Percentiles rank a stretch among this genome's conserved stretches.
phyloP scores from a whole-genome alignment of 53 echinoderm and acorn worm genomes.

The Echinarachnius parma region DNA sequence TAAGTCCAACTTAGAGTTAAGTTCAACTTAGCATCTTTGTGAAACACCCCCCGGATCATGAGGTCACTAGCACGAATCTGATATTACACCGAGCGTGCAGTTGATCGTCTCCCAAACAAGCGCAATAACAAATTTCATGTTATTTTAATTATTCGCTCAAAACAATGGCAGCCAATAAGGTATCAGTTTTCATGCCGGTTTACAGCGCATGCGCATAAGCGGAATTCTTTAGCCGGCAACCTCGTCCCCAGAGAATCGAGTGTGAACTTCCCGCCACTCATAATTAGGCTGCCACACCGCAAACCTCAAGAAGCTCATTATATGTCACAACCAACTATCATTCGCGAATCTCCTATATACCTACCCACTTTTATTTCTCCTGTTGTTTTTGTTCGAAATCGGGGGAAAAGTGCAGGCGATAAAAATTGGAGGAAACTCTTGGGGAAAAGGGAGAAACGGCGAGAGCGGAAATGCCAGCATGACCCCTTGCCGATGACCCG shows the following conservation, averaged over 20 bases:
- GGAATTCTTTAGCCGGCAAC: background rate
- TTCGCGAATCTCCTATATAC: constrained; percentile 12
- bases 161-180: too few relatives aligned
- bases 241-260: constrained; percentile 15
- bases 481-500: constrained; percentile 47
- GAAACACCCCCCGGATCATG: too few relatives aligned
- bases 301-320: constrained; percentile 40
- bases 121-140: too few relatives aligned
- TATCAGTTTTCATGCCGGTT: too few relatives aligned
- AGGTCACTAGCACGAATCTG: too few relatives aligned
- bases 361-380: constrained; percentile 14
- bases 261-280: constrained; percentile 44
- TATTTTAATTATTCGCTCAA: too few relatives aligned
- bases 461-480: constrained; percentile 24
- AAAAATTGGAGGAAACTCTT: constrained; percentile 21
- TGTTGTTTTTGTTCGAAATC: too few relatives aligned
- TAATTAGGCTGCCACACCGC: constrained; percentile 38
- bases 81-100: too few relatives aligned
- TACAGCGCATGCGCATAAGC: constrained; percentile 23
- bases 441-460: constrained; percentile 1
- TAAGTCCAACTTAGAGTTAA: too few relatives aligned
- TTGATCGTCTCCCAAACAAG: too few relatives aligned
- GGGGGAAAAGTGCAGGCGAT: constrained; percentile 37
- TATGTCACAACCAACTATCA: constrained; percentile 47
- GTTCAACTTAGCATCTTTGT: too few relatives aligned